phyloP scores from a whole-genome alignment of 1,140 invertebrate genomes.

The Drosophila seguyi region DNA sequence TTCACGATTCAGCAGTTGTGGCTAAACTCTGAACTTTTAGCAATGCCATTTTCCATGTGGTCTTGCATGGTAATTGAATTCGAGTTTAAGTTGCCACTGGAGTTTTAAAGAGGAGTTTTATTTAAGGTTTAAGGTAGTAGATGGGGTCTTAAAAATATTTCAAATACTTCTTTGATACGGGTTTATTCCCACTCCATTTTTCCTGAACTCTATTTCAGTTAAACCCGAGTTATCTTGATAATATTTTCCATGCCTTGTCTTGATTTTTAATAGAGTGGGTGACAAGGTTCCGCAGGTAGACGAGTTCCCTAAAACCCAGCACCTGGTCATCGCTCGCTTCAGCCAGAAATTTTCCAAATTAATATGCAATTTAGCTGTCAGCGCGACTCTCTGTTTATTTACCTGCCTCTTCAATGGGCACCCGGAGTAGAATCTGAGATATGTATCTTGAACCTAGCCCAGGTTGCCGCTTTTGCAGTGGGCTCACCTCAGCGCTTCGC shows the following conservation, averaged over 20 bases:
- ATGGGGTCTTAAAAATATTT: too few relatives aligned
- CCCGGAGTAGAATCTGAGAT: slow-evolving; percentile 20
- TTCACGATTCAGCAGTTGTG: slow-evolving; percentile 28
- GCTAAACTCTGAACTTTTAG: slow-evolving; percentile 54
- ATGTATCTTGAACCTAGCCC: slow-evolving; percentile 19
- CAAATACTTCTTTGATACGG: too few relatives aligned
- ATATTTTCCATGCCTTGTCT: background rate
- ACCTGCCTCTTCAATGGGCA: slow-evolving; percentile 41
- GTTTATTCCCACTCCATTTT: too few relatives aligned
- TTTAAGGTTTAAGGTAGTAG: too few relatives aligned
- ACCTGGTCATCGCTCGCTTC: slow-evolving; percentile 28
- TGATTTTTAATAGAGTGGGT: too few relatives aligned
- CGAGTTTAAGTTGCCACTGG: slow-evolving; percentile 42
- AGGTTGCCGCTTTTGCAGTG: slow-evolving; percentile 12
- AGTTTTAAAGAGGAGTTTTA: background rate
- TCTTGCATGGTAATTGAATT: slow-evolving; percentile 59
- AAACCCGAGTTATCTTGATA: too few relatives aligned
- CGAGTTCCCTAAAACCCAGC: slow-evolving; percentile 21
- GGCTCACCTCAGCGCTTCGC: too few relatives aligned
- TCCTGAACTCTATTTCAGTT: too few relatives aligned
- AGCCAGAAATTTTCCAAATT: slow-evolving; percentile 62
- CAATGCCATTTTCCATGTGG: slow-evolving; percentile 46
- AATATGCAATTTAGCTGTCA: slow-evolving; percentile 79
- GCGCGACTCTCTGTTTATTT: slow-evolving; percentile 45
- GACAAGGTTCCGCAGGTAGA: slow-evolving; percentile 22